Conservation (phyloP, 2,888 invertebrate species). For the Meiosimyza platycephala region DNA sequence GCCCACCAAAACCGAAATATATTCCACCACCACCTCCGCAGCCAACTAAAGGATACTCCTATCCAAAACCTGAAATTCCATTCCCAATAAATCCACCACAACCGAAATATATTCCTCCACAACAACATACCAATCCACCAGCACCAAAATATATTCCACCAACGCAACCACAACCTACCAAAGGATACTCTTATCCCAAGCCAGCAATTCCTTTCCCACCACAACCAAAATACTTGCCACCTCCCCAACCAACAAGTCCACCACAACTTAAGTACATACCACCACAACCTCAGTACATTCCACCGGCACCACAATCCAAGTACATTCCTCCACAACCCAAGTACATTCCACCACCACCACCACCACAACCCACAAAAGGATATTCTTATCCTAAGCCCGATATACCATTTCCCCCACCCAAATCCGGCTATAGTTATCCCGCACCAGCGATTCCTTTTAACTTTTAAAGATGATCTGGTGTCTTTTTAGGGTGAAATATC, state of each 20-base stretch:
- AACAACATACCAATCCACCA: slow-evolving; percentile 19
- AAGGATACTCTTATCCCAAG: slow-evolving; percentile 25
- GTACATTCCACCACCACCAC: slow-evolving; percentile 7
- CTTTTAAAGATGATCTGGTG: slow-evolving; percentile 44
- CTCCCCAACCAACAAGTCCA: slow-evolving; percentile 24
- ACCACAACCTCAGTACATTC: slow-evolving; percentile 33
- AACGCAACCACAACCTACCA: slow-evolving; percentile 24
- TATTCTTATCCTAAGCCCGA: slow-evolving; percentile 38
- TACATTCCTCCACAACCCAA: slow-evolving; percentile 8
- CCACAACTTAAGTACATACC: slow-evolving; percentile 40
- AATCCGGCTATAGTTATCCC: slow-evolving; percentile 55
- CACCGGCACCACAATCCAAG: slow-evolving; percentile 22
- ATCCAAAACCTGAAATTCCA: slow-evolving; percentile 48
- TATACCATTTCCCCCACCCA: slow-evolving; percentile 46
- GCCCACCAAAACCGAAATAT: slow-evolving; percentile 26
- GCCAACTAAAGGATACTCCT: slow-evolving; percentile 47
- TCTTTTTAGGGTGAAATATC: too few relatives aligned
- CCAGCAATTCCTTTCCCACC: slow-evolving; percentile 40
- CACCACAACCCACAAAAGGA: slow-evolving; percentile 26
- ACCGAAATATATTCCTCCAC: slow-evolving; percentile 45
- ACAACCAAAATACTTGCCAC: slow-evolving; percentile 44
- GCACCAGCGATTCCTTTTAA: slow-evolving; percentile 54
- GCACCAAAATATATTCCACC: slow-evolving; percentile 46
- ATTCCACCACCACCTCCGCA: slow-evolving; percentile 42
- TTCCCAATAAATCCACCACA: slow-evolving; percentile 41